Conservation (phyloP, 2,113 vertebrate genomes). For the Rattus norvegicus region GRCr8 NC_086027.1:95549001-95549500, state of each 20-base stretch:
- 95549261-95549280: too few species aligned
- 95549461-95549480: background rate
- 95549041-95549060: background rate
- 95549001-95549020: background rate
- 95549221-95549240: too few species aligned
- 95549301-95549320: background rate
- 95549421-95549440: too few species aligned
- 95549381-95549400: background rate
- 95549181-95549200: background rate
- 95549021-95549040: constrained; percentile 11
- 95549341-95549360: background rate
- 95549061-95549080: background rate
- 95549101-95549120: constrained; percentile 5
- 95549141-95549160: background rate
- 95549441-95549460: background rate
- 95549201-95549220: too few species aligned
- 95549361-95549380: background rate
- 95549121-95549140: background rate
- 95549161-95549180: background rate
- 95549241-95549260: too few species aligned
- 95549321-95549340: background rate
- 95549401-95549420: background rate
- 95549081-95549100: constrained; percentile 27
- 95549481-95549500: background rate
- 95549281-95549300: background rate